A percentile compares a stretch with the other conserved stretches of the same genome.
Conservation (phyloP, 1,140 invertebrate genomes). For the Zeugodacus cucurbitae region DNA sequence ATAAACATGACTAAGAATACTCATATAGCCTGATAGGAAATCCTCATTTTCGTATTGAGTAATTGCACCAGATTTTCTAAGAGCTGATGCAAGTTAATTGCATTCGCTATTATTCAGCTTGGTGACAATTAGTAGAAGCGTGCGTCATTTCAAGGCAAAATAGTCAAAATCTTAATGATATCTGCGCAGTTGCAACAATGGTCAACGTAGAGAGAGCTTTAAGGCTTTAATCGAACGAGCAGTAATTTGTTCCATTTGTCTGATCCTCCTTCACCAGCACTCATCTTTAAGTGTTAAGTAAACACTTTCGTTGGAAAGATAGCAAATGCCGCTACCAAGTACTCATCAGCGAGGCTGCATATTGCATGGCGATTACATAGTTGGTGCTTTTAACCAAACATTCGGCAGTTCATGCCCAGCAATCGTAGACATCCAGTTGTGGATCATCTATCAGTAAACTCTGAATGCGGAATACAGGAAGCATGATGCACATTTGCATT, state of each 20-base stretch:
- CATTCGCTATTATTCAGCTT: too few relatives aligned
- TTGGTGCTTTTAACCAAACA: too few relatives aligned
- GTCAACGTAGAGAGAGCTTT: neutral
- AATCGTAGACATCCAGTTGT: neutral
- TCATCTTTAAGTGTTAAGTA: neutral
- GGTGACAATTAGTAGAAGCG: neutral
- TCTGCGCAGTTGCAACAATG: neutral
- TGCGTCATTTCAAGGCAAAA: neutral
- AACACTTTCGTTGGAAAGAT: neutral
- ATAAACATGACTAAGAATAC: too few relatives aligned
- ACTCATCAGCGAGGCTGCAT: too few relatives aligned
- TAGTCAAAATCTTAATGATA: neutral
- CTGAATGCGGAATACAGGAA: neutral
- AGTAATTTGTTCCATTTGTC: neutral
- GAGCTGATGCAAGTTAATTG: too few relatives aligned
- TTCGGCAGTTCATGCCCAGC: neutral
- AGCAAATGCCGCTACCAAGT: neutral
- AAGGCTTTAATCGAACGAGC: neutral
- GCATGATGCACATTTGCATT: slow-evolving; percentile 4
- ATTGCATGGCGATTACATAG: too few relatives aligned
- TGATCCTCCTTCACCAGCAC: neutral
- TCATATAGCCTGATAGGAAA: too few relatives aligned
- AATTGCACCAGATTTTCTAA: too few relatives aligned
- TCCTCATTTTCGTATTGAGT: too few relatives aligned
- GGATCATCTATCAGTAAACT: neutral